Evolutionary conservation across 2,797 vertebrate genomes (phyloP), one percentile per base, ranked within the genome.

Genomic region (Odontamblyopus lacepedii): DNA sequence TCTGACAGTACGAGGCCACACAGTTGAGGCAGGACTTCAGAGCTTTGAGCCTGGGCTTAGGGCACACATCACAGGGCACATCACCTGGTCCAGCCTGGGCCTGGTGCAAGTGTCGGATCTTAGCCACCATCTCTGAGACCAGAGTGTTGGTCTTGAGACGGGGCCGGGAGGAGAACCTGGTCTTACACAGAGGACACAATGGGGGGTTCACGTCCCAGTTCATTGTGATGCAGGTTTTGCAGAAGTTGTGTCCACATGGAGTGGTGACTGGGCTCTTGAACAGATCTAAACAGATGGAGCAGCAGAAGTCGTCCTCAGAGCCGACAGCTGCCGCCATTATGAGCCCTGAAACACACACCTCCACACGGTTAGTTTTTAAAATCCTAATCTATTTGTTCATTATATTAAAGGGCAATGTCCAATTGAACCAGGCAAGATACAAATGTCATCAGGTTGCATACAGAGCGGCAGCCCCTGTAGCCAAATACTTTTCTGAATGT

Each of bases 231-330:
- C 59, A 32, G 29, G 27, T 30, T 30, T 61, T 30, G 27, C 59
- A 32, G 15, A 63, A 63, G 61, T 35, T 63, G 61, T 63, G 61
- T 63, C 61, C 61, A 63, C 61, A 63, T 18, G 61, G 61, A 38
- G 61, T 63, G 61, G 61, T 63, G 61, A 63, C 61, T 35, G 61
- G 61, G 6, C 35, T 38, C 1, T 38, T 38, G 9, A 63, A 63
- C 61, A 63, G 61, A n/a, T 63, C 61, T 16, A 62, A 30, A 19
- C 60, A 62, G 60, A 62, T 62, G 30, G 60, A n/a, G 30, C 60
- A 62, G 60, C 9, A 18, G 60, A 62, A 62, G 27, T 61, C 5
- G 19, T 63, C 61, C 61, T 63, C 61, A 3, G 30, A n/a, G 2
- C 27, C 30, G 8, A 63, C 30, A n/a, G 30, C 32, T 19, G 30